These are phyloP conservation scores for Chaetogeoica ovagalla DNA, from an alignment of 2,888 invertebrate species.

Conservation along the genomic window DNA sequence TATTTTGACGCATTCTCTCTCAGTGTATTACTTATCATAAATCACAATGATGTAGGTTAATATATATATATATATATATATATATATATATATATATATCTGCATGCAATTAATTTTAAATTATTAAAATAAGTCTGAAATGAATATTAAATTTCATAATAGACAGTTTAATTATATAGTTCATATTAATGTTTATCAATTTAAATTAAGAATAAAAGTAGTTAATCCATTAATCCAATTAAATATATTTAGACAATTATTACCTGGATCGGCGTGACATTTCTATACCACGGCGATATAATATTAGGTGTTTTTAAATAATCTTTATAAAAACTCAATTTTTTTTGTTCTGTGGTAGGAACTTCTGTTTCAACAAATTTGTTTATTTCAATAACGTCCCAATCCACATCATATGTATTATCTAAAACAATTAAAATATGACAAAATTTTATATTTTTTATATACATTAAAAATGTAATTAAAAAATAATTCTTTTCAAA, in stretches of 20 bases:
- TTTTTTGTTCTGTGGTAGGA: conserved; percentile 34
- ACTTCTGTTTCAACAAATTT: conserved; percentile 26
- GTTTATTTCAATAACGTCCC: conserved; percentile 20
- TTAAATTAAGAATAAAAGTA: neutral
- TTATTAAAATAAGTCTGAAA: no score
- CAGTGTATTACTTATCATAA: no score
- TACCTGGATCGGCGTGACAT: conserved; percentile 56
- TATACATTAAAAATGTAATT: no score
- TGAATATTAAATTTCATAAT: no score
- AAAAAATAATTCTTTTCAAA: no score
- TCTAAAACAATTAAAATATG: conserved; percentile 31
- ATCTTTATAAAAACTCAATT: conserved; percentile 42
- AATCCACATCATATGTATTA: conserved; percentile 19
- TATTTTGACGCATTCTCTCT: no score
- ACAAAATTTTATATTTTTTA: neutral
- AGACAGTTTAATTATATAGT: no score
- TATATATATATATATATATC: no score
- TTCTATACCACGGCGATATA: conserved; percentile 59
- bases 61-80: no score
- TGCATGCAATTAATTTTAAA: no score
- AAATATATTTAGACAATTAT: neutral
- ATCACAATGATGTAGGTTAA: no score
- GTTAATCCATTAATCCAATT: neutral
- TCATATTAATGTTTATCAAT: neutral
- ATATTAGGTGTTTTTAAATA: conserved; percentile 15